Evolutionary conservation across 1,140 invertebrate species (phyloP).

Genomic region (Rhynchophorus ferrugineus): DNA sequence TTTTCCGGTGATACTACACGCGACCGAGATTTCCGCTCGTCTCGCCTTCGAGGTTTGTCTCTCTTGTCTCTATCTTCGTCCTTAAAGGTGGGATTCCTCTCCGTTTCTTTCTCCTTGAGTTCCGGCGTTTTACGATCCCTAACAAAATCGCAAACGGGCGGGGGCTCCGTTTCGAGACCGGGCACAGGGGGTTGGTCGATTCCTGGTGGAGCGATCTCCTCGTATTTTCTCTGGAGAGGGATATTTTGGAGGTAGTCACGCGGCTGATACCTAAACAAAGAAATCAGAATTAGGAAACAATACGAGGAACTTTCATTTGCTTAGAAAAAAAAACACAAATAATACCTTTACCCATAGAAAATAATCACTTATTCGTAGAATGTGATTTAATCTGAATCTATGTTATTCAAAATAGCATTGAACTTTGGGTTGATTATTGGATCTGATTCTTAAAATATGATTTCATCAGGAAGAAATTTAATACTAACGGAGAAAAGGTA

Average conservation of each 20-base stretch:
- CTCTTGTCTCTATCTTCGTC: constrained; percentile 20
- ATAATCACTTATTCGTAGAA: no score
- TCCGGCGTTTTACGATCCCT: constrained; percentile 9
- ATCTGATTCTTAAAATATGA: no score
- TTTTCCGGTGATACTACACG: constrained; percentile 24
- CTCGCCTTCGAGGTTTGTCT: constrained; percentile 17
- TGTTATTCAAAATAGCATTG: no score
- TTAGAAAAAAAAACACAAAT: no score
- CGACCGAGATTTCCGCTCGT: constrained; percentile 13
- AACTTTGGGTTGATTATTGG: no score
- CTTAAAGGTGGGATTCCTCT: constrained; percentile 10
- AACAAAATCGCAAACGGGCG: constrained; percentile 13
- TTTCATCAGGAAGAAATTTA: no score
- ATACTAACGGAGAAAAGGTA: no score
- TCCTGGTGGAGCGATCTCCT: constrained; percentile 36
- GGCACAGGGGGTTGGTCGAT: constrained; percentile 38
- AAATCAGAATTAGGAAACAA: no score
- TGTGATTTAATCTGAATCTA: no score
- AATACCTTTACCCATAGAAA: no score
- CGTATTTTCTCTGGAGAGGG: constrained; percentile 30
- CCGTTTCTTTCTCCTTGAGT: constrained; percentile 11
- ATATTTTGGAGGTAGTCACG: constrained; percentile 17
- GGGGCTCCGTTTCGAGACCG: constrained; percentile 31
- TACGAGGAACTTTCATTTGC: no score
- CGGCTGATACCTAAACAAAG: constrained; percentile 30